A percentile compares a stretch with the other conserved stretches of the same genome.
Evolutionary conservation across 2,888 invertebrate species (phyloP).

Genomic region (Isotomurus palustris): DNA sequence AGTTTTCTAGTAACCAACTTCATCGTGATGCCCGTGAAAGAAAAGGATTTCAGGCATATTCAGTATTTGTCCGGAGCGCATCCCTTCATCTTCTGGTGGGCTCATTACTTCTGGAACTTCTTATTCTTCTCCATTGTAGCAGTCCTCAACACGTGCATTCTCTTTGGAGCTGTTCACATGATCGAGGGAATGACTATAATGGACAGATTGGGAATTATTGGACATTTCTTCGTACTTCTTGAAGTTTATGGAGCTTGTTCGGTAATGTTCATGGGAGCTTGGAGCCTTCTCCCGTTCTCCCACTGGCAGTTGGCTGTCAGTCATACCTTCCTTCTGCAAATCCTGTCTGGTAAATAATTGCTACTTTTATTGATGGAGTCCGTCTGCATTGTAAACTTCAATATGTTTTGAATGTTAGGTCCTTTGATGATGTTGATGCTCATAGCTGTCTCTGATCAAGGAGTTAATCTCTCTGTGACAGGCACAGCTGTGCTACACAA

Average conservation of each 20-base stretch:
- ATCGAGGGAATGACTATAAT: too few species aligned
- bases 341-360: slow-evolving; percentile 10
- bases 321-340: slow-evolving; percentile 7
- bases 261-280: slow-evolving; percentile 15
- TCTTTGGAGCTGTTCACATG: neutral
- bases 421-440: slow-evolving; percentile 12
- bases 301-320: slow-evolving; percentile 14
- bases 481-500: neutral
- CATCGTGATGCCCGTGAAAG: slow-evolving; percentile 23
- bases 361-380: neutral
- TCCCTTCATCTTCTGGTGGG: slow-evolving; percentile 15
- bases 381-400: neutral
- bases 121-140: slow-evolving; percentile 12
- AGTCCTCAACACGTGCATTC: neutral
- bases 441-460: slow-evolving; percentile 1
- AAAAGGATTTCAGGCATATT: slow-evolving; percentile 21
- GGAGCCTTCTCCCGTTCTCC: neutral
- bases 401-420: neutral
- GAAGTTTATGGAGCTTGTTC: slow-evolving; percentile 8
- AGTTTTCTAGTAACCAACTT: slow-evolving; percentile 15
- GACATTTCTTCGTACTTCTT: slow-evolving; percentile 1
- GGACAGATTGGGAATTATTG: neutral
- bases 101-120: slow-evolving; percentile 24
- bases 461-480: neutral
- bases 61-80: slow-evolving; percentile 20